Evolutionary conservation across 1,140 invertebrate species (phyloP).

Genomic region (Cryptotermes secundus): DNA sequence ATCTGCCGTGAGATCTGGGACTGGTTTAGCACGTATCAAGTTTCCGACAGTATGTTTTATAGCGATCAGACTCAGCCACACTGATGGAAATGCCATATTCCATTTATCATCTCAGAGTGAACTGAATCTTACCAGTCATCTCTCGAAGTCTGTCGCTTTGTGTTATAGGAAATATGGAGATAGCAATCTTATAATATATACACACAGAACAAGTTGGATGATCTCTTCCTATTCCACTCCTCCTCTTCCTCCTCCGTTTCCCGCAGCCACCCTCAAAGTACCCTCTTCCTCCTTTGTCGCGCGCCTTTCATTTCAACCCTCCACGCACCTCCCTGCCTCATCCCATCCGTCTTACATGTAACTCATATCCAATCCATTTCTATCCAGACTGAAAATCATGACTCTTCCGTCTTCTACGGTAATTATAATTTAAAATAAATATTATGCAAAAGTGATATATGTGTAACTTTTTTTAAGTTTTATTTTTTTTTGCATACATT

Average conservation of each 20-base stretch:
- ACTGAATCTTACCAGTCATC: not conserved
- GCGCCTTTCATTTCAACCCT: not conserved
- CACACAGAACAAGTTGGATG: conserved; percentile 15
- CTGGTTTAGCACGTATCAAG: too few relatives aligned
- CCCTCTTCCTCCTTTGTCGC: conserved; percentile 8
- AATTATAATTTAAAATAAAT: conserved; percentile 19
- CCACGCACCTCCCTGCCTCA: not conserved
- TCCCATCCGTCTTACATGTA: not conserved
- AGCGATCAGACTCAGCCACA: not conserved
- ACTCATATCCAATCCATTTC: conserved; percentile 12
- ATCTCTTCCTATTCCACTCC: not conserved
- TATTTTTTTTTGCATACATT: too few relatives aligned
- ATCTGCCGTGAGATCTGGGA: too few relatives aligned
- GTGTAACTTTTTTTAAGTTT: not conserved
- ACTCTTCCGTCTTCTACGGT: not conserved
- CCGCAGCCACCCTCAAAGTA: conserved; percentile 2
- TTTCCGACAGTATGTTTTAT: not conserved
- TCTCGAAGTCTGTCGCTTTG: conserved; percentile 1
- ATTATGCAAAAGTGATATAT: not conserved
- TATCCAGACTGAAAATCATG: not conserved
- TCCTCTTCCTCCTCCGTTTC: not conserved
- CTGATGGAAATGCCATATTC: conserved; percentile 15
- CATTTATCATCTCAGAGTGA: conserved; percentile 5
- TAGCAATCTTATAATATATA: conserved; percentile 18
- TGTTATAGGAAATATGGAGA: conserved; percentile 19